Conservation (phyloP, 2,888 invertebrate genomes). For the Eledona agricola region DNA sequence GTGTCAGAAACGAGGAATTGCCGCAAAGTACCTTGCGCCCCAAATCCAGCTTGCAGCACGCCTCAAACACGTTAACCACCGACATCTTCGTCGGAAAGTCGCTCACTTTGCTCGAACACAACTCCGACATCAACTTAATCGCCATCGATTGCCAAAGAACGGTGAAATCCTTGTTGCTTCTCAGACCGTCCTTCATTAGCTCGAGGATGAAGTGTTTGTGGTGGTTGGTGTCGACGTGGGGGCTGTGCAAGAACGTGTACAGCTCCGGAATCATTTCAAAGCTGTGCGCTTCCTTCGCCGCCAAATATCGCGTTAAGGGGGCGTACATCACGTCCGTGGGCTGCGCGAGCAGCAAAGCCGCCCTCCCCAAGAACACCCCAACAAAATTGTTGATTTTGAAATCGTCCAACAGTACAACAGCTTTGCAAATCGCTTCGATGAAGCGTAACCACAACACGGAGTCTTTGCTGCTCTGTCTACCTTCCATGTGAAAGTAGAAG, state of each 20-base stretch:
- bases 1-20: constrained; percentile 68
- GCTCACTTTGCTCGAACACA: constrained; percentile 71
- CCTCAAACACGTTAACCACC: constrained; percentile 72
- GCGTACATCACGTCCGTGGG: constrained; percentile 81
- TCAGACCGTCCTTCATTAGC: constrained; percentile 78
- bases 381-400: constrained; percentile 60
- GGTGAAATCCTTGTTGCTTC: constrained; percentile 77
- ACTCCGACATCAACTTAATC: constrained; percentile 80
- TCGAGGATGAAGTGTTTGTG: constrained; percentile 82
- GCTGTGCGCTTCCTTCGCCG: constrained; percentile 75
- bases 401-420: constrained; percentile 57
- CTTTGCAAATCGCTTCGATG: constrained; percentile 73
- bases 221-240: constrained; percentile 73
- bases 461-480: constrained; percentile 70
- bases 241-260: constrained; percentile 82
- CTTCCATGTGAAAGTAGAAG: constrained; percentile 79
- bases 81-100: constrained; percentile 70
- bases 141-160: constrained; percentile 77
- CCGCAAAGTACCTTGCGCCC: constrained; percentile 73
- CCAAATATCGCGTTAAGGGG: constrained; percentile 66
- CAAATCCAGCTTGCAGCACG: constrained; percentile 71
- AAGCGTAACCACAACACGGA: constrained; percentile 74
- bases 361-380: constrained; percentile 76
- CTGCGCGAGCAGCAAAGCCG: constrained; percentile 75
- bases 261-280: constrained; percentile 87